Base-by-base conservation (phyloP, 2,888 invertebrate genomes). In the Ochropacha duplaris region DNA sequence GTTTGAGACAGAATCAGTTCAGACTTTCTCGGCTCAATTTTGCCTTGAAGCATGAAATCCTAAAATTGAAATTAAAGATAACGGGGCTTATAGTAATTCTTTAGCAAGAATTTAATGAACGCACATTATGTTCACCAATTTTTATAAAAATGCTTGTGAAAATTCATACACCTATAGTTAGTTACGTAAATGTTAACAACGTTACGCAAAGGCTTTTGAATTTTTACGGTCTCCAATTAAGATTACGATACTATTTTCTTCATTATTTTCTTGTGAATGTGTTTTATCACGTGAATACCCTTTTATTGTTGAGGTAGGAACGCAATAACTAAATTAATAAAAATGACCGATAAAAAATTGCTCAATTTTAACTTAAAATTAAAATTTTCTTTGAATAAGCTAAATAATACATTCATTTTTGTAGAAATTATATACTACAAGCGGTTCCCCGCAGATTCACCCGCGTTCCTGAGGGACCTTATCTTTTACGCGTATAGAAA, bases 151-250 rank as follows among this genome's bases (percentile, higher is more conserved):
- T 66, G 58, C 58, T 61, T 65, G 69, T 69, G 65, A 69, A 67
- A 72, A 66, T 65, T 71, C 65, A 60, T 26, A 59, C 57, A 63
- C 63, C 61, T 65, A 69, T 65, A 61, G 74, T 83, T 65, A 61
- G 74, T 83, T 81, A 79, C 73, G 74, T 80, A 79, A 83, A 81
- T 66, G 78, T 81, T 83, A 81, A 76, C 70, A 59, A 64, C 56
- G 75, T 86, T 85, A 79, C 73, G 74, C 68, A 78, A 76, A 74
- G 69, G 66, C 63, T 61, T 78, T 78, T 64, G 68, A 72, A 69
- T 72, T 82, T 83, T 82, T 83, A 84, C 75, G 73, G 76, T 59
- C 64, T 65, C 75, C 79, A 85, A 86, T 88, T 83, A 84, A 79
- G 74, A 79, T 75, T 76, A 66, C 60, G 51, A 55, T 57, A 31